Evolutionary conservation across 2,888 invertebrate species (phyloP), one percentile per base, ranked within the genome.

Genomic region (Zygothrica quintamaculata): DNA sequence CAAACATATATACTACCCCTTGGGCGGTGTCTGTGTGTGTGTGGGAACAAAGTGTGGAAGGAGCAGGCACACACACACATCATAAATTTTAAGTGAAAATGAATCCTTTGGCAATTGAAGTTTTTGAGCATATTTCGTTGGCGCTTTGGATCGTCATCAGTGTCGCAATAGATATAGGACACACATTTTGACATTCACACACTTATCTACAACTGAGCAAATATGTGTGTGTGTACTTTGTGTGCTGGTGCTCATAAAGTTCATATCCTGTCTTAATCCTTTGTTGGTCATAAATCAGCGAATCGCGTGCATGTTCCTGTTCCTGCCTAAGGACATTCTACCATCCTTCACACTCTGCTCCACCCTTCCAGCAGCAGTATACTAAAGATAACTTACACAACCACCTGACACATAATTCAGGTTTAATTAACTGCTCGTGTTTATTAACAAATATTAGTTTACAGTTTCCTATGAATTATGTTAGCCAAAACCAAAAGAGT

Each of bases 391-490:
- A 22, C 55, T 56, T 66, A 78, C 77, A 77, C 52, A 78, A 56
- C 42, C 79, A 64, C 65, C 68, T 64, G 77, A 64, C 62, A 71
- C 87, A 88, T 88, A 88, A 88, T 84, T 88, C 84, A 88, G 80
- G 84, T 87, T 87, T 88, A 89, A 88, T 88, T 88, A 89, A 88
- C 88, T 87, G 40, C 61, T 26, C 71, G 65, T 78, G 88, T 88
- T 88, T 89, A 89, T 89, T 88, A 87, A 84, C 86, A 87, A 87
- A 89, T 89, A 88, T 89, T 88, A 88, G 88, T 87, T 84, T 82
- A 88, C 88, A 88, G 78, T 78, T 85, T 79, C 81, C 82, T 77
- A 62, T 68, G 74, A 15, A 1, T 11, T 15, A 3, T 39, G 52
- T n/a, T n/a, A n/a, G n/a, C 70, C 59, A 4, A 8, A 26, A 26